These are phyloP conservation scores for Dimorphilus gyrociliatus DNA, from an alignment of 2,888 invertebrate species.

Conservation along the genomic window DNA sequence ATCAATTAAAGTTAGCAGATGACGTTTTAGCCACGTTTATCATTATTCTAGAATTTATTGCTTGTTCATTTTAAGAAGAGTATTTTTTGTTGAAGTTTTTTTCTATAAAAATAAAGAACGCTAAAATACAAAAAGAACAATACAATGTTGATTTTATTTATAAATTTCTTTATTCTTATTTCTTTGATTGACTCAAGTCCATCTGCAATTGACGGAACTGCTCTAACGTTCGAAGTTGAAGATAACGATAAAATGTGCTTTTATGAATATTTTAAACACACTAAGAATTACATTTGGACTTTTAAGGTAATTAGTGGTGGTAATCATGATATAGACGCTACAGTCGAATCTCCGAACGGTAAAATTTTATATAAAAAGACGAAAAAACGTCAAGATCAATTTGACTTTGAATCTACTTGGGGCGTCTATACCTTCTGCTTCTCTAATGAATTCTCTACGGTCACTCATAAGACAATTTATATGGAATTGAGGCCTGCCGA, in stretches of 20 bases:
- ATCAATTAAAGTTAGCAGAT: no score
- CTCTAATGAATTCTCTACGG: slow-evolving; percentile 22
- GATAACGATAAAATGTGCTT: slow-evolving; percentile 23
- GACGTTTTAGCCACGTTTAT: no score
- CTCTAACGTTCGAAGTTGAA: slow-evolving; percentile 22
- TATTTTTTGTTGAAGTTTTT: no score
- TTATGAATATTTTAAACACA: slow-evolving; percentile 18
- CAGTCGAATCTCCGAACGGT: slow-evolving; percentile 24
- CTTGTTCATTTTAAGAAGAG: no score
- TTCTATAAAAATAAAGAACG: no score
- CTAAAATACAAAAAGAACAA: no score
- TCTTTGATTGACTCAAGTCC: no score
- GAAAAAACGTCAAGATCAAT: slow-evolving; percentile 11
- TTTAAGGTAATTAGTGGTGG: slow-evolving; percentile 27
- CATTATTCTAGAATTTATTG: no score
- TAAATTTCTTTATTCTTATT: no score
- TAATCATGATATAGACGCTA: slow-evolving; percentile 25
- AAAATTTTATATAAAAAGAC: slow-evolving; percentile 19
- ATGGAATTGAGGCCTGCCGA: slow-evolving; percentile 22
- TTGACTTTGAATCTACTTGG: slow-evolving; percentile 20
- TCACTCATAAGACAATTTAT: slow-evolving; percentile 23
- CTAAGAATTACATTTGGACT: slow-evolving; percentile 17
- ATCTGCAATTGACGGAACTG: no score
- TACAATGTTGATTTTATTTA: no score
- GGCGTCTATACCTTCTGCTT: slow-evolving; percentile 28